Evolutionary conservation across 2,113 vertebrate genomes (phyloP).

Genomic region (Hucho hucho): DNA sequence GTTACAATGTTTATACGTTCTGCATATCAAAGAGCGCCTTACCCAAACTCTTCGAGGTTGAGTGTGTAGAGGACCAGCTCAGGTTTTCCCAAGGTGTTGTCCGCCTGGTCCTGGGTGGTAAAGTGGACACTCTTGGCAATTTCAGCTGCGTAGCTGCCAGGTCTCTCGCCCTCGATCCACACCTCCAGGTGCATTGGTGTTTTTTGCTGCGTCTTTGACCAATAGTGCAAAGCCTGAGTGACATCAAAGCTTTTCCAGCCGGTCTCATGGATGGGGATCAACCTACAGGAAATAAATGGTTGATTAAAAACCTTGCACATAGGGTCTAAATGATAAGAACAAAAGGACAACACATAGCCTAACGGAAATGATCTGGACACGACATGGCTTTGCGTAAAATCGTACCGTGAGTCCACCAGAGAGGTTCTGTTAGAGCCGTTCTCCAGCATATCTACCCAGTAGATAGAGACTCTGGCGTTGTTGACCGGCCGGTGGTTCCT

Average conservation of each 20-base stretch:
- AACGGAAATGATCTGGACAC: slow-evolving; percentile 9
- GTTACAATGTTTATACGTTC: slow-evolving; percentile 1
- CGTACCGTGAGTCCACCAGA: slow-evolving; percentile 89
- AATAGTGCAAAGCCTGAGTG: slow-evolving; percentile 91
- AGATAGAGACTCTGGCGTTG: slow-evolving; percentile 85
- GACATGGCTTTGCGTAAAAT: background rate
- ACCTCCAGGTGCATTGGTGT: slow-evolving; percentile 90
- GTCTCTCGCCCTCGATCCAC: slow-evolving; percentile 87
- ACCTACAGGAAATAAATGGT: slow-evolving; percentile 66
- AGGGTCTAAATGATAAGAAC: slow-evolving; percentile 1
- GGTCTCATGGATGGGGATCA: slow-evolving; percentile 84
- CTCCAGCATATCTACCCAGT: slow-evolving; percentile 82
- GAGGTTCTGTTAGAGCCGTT: slow-evolving; percentile 86
- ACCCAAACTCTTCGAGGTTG: slow-evolving; percentile 86
- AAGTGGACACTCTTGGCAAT: slow-evolving; percentile 86
- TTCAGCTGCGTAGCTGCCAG: slow-evolving; percentile 82
- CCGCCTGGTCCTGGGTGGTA: slow-evolving; percentile 78
- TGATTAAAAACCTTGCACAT: slow-evolving; percentile 10
- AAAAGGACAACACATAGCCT: background rate
- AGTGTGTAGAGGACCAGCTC: slow-evolving; percentile 90
- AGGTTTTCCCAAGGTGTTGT: slow-evolving; percentile 79
- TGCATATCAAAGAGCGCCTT: slow-evolving; percentile 61
- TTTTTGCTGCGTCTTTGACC: slow-evolving; percentile 76
- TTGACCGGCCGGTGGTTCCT: slow-evolving; percentile 71
- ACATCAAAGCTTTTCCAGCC: slow-evolving; percentile 97